A percentile compares a stretch with the other conserved stretches of the same genome.
These are phyloP conservation scores for Potamilus streckersoni DNA, from an alignment of 1,140 invertebrate species.

Conservation along the genomic window DNA sequence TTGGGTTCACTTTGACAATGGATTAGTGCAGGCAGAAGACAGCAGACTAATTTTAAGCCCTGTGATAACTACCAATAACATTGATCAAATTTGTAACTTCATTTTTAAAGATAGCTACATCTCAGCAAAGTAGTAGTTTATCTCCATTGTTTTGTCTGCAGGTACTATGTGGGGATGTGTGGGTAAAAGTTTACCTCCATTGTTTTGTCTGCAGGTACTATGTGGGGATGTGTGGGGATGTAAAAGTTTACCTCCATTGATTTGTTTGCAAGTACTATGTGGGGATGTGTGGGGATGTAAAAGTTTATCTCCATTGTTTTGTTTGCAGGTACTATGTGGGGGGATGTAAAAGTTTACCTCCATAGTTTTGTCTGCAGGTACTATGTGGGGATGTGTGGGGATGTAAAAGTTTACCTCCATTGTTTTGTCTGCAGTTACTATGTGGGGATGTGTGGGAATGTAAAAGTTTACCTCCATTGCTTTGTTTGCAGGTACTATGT, in stretches of 20 bases:
- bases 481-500: slow-evolving; percentile 74
- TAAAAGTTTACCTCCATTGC: not conserved
- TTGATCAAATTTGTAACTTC: too few species aligned
- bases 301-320: not conserved
- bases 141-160: slow-evolving; percentile 31
- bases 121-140: too few species aligned
- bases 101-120: too few species aligned
- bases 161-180: slow-evolving; percentile 91
- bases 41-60: too few species aligned
- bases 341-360: slow-evolving; percentile 82
- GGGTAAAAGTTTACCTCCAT: slow-evolving; percentile 70
- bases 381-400: slow-evolving; percentile 96
- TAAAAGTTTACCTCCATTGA: not conserved
- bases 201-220: slow-evolving; percentile 67
- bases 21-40: too few species aligned
- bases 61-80: too few species aligned
- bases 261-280: slow-evolving; percentile 74
- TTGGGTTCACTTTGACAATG: too few species aligned
- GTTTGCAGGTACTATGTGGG: slow-evolving; percentile 78
- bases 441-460: slow-evolving; percentile 99
- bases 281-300: too few species aligned
- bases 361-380: slow-evolving; percentile 60
- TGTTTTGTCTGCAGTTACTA: slow-evolving; percentile 67
- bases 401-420: not conserved
- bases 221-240: slow-evolving; percentile 99